Conservation (phyloP, 2,797 vertebrate species). For the Coregonus ussuriensis region DNA sequence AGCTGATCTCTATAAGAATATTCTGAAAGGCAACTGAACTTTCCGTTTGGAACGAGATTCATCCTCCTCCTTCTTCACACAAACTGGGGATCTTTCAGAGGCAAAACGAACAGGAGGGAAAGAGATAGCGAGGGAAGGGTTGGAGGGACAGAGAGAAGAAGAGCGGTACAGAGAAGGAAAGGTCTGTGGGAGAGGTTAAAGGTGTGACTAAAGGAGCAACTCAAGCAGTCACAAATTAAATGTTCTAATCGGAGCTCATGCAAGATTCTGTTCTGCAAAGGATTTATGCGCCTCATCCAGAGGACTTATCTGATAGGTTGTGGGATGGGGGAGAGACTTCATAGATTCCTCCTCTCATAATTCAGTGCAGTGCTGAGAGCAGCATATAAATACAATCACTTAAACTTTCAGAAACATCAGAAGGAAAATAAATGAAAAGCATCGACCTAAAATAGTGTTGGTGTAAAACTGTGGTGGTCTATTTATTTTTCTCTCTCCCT, state of each 20-base stretch:
- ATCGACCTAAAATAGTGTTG: slow-evolving; percentile 44
- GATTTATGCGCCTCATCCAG: background rate
- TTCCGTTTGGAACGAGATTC: slow-evolving; percentile 68
- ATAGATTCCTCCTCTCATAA: slow-evolving; percentile 42
- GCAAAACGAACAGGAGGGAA: slow-evolving; percentile 32
- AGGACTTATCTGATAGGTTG: background rate
- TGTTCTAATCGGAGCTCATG: slow-evolving; percentile 38
- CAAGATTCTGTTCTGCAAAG: slow-evolving; percentile 39
- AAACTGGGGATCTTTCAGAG: slow-evolving; percentile 56
- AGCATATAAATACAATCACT: slow-evolving; percentile 34
- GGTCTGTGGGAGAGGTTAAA: slow-evolving; percentile 35
- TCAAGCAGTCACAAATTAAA: slow-evolving; percentile 34
- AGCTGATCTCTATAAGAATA: slow-evolving; percentile 72
- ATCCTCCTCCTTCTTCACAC: slow-evolving; percentile 63
- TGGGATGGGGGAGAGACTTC: slow-evolving; percentile 15
- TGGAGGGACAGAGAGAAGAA: slow-evolving; percentile 42
- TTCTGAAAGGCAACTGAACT: slow-evolving; percentile 82
- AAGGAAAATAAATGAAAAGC: slow-evolving; percentile 38
- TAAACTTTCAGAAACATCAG: slow-evolving; percentile 23
- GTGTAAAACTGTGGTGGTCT: slow-evolving; percentile 54
- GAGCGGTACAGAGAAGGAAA: slow-evolving; percentile 30
- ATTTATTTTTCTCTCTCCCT: too few species aligned
- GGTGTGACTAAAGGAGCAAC: slow-evolving; percentile 42
- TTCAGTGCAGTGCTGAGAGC: slow-evolving; percentile 66
- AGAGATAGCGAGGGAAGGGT: slow-evolving; percentile 23